phyloP scores from a whole-genome alignment of 2,797 vertebrate genomes.

The Sebastes itinus region DNA sequence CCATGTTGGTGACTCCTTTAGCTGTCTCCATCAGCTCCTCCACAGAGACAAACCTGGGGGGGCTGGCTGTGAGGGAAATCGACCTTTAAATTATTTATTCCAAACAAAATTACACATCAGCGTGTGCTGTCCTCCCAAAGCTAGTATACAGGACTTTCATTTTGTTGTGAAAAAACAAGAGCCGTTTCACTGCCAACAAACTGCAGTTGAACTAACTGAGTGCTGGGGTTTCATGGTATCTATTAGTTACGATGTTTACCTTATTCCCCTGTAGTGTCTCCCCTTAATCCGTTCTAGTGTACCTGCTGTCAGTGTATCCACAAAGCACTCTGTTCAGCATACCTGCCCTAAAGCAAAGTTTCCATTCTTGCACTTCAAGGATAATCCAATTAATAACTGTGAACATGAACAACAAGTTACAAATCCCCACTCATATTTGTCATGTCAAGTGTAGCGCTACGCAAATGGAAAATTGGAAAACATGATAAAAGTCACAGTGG shows the following conservation, averaged over 20 bases:
- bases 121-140: background rate
- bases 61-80: conserved; percentile 83
- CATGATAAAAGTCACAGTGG: background rate
- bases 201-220: background rate
- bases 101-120: background rate
- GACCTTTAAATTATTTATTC: background rate
- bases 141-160: background rate
- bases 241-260: background rate
- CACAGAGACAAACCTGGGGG: conserved; percentile 86
- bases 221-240: background rate
- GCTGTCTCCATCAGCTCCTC: conserved; percentile 94
- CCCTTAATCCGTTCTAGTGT: background rate
- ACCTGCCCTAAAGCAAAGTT: background rate
- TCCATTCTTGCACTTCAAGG: background rate
- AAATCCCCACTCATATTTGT: background rate
- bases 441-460: background rate
- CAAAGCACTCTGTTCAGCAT: background rate
- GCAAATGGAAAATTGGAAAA: background rate
- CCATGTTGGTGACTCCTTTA: conserved; percentile 95
- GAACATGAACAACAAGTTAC: background rate
- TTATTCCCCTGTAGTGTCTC: accelerated
- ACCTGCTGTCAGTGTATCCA: background rate
- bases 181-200: background rate
- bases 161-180: background rate
- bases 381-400: background rate